Evolutionary conservation across 1,140 invertebrate genomes (phyloP).

Genomic region (Drosophila sturtevanti): DNA sequence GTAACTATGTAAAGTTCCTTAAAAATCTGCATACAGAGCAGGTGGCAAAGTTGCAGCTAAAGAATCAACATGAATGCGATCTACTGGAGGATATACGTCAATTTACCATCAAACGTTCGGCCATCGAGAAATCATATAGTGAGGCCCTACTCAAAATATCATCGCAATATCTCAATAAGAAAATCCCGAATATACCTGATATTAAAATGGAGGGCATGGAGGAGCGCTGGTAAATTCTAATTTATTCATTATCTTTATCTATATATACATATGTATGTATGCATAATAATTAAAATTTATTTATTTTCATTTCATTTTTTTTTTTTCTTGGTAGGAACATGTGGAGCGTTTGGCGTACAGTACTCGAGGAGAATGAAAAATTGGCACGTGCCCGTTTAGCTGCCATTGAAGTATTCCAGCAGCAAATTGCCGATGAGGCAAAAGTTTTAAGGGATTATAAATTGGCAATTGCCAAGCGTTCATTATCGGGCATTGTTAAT

Average conservation of each 20-base stretch:
- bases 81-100: constrained; percentile 96
- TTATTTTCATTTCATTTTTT: no score
- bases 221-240: constrained; percentile 92
- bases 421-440: constrained; percentile 96
- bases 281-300: background rate
- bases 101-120: constrained; percentile 95
- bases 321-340: constrained; percentile 91
- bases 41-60: constrained; percentile 93
- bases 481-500: constrained; percentile 91
- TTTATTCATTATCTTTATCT: no score
- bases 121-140: constrained; percentile 97
- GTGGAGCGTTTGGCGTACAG: constrained; percentile 97
- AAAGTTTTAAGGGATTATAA: constrained; percentile 93
- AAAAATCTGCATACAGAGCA: constrained; percentile 97
- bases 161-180: constrained; percentile 94
- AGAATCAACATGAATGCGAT: constrained; percentile 98
- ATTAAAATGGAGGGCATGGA: constrained; percentile 93
- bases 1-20: constrained; percentile 93
- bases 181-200: constrained; percentile 95
- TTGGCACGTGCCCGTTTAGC: constrained; percentile 94
- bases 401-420: constrained; percentile 96
- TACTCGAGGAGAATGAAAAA: constrained; percentile 97
- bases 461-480: constrained; percentile 93
- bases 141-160: constrained; percentile 96
- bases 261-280: no score